phyloP scores from a whole-genome alignment of 2,888 invertebrate genomes.

The Digitonthophagus gazella region DNA sequence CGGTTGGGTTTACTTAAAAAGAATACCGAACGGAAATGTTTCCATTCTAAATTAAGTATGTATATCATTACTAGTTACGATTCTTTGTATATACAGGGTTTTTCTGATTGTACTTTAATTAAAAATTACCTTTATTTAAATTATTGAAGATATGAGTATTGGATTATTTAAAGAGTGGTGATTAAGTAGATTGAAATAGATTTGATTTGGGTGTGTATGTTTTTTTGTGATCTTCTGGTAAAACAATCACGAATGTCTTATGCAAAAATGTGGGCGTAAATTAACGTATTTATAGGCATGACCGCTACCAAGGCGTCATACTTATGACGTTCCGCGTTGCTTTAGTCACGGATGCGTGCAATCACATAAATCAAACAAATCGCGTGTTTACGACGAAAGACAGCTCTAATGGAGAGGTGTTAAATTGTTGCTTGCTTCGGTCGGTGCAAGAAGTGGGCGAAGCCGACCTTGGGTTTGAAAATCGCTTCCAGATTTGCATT shows the following conservation, averaged over 20 bases:
- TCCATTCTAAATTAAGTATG: neutral
- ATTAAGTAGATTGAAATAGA: neutral
- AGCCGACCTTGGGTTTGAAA: neutral
- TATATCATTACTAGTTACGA: neutral
- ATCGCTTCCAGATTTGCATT: neutral
- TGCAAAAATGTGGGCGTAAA: conserved; percentile 6
- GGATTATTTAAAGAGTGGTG: too few relatives aligned
- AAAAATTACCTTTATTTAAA: too few relatives aligned
- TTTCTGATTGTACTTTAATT: too few relatives aligned
- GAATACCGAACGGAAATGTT: neutral
- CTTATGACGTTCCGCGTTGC: conserved; percentile 7
- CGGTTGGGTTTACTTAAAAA: neutral
- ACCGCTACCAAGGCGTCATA: conserved; percentile 2
- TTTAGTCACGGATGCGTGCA: neutral
- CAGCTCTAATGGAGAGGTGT: neutral
- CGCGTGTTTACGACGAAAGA: neutral
- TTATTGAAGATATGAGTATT: too few relatives aligned
- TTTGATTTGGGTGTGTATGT: neutral
- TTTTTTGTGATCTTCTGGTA: neutral
- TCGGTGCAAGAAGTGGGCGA: neutral
- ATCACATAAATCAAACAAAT: conserved; percentile 1
- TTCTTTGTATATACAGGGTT: too few relatives aligned
- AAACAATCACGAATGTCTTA: neutral
- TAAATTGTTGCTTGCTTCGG: neutral
- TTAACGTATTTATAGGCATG: conserved; percentile 15